Base-by-base conservation (phyloP, 1,140 invertebrate genomes). In the Chironomus tepperi region DNA sequence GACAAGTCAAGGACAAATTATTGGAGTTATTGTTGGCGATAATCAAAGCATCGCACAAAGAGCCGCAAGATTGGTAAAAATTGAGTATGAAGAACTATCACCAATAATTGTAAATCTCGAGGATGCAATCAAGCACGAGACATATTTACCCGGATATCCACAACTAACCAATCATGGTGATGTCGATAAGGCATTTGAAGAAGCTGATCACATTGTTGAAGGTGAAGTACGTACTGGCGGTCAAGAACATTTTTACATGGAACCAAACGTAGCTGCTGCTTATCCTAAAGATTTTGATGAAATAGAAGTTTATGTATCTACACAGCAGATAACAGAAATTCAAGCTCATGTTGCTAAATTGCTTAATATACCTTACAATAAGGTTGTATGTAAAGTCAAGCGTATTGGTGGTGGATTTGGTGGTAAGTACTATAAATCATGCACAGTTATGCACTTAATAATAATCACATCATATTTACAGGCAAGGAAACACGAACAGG, bases 221-320 rank as follows among this genome's bases (percentile, higher is more conserved):
- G 92, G 94, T 8, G 88, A 91, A 79, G 85, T 93, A 64, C 87
- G 89, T 77, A 90, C 91, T 77, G 94, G 94, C 65, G 95, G 94
- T 0, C 97, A 98, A 82, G 96, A 98, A 82, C 97, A 99, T 82
- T 98, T 98, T 84, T 98, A 99, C 83, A 83, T 99, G 76, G 95
- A 97, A 84, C 96, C 96, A 0, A 88, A 96, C 24, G 87, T 86
- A 12, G 81, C 87, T 43, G 83, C 95, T 67, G 95, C 89, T 1
- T 83, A 94, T 42, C 94, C 94, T 0, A 89, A 88, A 74, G 88
- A 89, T 78, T 91, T 90, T 78, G 89, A 94, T 77, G 95, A 97
- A 82, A 84, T 98, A 74, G 94, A 97, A 83, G 80, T 98, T 9
- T 90, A 91, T 78, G 88, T 87, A 73, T 93, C 93, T 0, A 90